Percentiles rank a stretch among this genome's conserved stretches.
Evolutionary conservation across 2,888 invertebrate genomes (phyloP).

Genomic region (Rhyacophila evoluta): DNA sequence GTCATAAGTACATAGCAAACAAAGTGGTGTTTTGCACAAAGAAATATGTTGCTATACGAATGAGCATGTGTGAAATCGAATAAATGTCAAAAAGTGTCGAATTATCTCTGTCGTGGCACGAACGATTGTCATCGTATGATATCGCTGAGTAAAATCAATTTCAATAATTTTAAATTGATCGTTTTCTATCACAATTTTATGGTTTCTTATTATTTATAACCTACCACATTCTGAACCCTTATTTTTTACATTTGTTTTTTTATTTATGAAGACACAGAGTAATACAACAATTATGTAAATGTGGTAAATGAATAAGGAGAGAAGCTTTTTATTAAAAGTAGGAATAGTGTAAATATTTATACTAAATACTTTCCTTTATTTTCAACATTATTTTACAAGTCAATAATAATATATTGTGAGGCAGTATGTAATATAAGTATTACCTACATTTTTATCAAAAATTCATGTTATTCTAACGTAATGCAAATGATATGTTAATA

Average conservation of each 20-base stretch:
- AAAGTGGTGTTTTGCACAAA: neutral
- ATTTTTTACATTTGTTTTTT: neutral
- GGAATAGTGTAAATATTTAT: constrained; percentile 15
- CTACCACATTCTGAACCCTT: neutral
- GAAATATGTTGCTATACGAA: neutral
- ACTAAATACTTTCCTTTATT: constrained; percentile 22
- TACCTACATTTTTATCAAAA: constrained; percentile 20
- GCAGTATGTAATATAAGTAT: constrained; percentile 19
- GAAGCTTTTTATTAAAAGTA: constrained; percentile 22
- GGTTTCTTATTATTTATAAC: constrained; percentile 1
- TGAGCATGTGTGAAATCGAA: neutral
- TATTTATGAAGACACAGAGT: constrained; percentile 21
- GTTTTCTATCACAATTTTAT: constrained; percentile 1
- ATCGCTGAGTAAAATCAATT: constrained; percentile 13
- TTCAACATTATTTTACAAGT: constrained; percentile 20
- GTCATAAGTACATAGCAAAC: neutral
- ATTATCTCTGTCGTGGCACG: constrained; percentile 15
- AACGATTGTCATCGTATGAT: constrained; percentile 20
- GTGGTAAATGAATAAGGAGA: constrained; percentile 15
- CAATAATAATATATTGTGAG: neutral
- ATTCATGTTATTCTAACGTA: constrained; percentile 36
- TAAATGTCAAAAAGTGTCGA: neutral
- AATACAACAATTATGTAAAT: constrained; percentile 11
- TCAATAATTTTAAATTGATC: constrained; percentile 13
- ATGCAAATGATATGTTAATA: constrained; percentile 55